A percentile compares a stretch with the other conserved stretches of the same genome.
Evolutionary conservation across 2,113 vertebrate species (phyloP).

Genomic region (Pterocles orientalis): DNA sequence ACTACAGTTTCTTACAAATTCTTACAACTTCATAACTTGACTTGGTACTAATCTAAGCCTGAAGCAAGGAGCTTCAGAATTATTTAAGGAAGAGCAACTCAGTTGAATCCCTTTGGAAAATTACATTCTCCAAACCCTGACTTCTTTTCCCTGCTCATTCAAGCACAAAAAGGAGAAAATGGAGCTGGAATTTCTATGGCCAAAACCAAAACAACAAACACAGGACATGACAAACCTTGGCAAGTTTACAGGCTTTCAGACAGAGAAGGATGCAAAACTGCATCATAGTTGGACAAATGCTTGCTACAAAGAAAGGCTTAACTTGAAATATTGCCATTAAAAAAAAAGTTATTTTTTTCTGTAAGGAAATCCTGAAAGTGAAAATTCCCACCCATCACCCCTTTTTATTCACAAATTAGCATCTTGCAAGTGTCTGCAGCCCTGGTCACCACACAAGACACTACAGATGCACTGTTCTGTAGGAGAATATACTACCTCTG

Average conservation of each 20-base stretch:
- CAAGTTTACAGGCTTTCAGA: not conserved
- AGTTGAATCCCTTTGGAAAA: not conserved
- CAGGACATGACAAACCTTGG: conserved; percentile 6
- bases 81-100: not conserved
- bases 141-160: conserved; percentile 20
- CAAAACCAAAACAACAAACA: not conserved
- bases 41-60: not conserved
- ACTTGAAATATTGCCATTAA: not conserved
- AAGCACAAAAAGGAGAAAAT: conserved; percentile 23
- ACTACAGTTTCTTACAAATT: not conserved
- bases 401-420: not conserved
- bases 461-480: not conserved
- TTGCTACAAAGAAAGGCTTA: not conserved
- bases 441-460: not conserved
- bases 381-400: not conserved
- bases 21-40: not conserved
- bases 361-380: not conserved
- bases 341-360: not conserved
- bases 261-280: not conserved
- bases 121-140: not conserved
- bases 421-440: not conserved
- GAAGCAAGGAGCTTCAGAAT: not conserved
- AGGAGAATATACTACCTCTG: not conserved
- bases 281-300: not conserved
- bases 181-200: not conserved